Evolutionary conservation across 2,797 vertebrate species (phyloP).

Genomic region (Pelobates cultripes): DNA sequence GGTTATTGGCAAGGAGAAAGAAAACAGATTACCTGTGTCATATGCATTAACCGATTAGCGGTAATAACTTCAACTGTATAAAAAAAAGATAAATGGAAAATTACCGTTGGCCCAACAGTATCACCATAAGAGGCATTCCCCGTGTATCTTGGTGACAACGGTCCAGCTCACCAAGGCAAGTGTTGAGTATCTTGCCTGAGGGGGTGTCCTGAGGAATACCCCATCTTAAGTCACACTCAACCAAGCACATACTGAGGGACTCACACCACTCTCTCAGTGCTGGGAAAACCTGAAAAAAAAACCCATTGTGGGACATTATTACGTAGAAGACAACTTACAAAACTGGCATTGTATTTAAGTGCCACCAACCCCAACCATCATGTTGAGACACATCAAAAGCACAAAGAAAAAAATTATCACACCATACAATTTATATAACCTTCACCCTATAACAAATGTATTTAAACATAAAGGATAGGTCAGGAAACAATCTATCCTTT

Average conservation of each 20-base stretch:
- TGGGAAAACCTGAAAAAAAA: slow-evolving; percentile 44
- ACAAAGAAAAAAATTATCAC: too few species aligned
- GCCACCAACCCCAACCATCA: too few species aligned
- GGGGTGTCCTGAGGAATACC: slow-evolving; percentile 49
- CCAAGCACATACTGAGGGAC: slow-evolving; percentile 27
- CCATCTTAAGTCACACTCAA: slow-evolving; percentile 56
- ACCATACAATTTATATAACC: too few species aligned
- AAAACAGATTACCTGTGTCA: too few species aligned
- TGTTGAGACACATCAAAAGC: too few species aligned
- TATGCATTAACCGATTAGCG: neutral
- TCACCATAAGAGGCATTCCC: slow-evolving; percentile 45
- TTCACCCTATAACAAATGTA: too few species aligned
- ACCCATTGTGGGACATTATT: neutral
- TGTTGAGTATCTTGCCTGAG: slow-evolving; percentile 41
- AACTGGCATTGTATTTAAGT: too few species aligned
- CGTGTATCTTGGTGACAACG: slow-evolving; percentile 43
- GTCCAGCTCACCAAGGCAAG: slow-evolving; percentile 50
- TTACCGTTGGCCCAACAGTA: slow-evolving; percentile 50
- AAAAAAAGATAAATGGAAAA: neutral
- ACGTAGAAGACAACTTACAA: neutral
- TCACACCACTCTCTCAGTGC: slow-evolving; percentile 54
- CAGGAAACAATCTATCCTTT: too few species aligned
- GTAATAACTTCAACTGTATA: neutral
- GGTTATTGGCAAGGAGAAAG: too few species aligned
- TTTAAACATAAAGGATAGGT: too few species aligned